phyloP scores from a whole-genome alignment of 2,113 vertebrate species.

The Anoura caudifer region DNA sequence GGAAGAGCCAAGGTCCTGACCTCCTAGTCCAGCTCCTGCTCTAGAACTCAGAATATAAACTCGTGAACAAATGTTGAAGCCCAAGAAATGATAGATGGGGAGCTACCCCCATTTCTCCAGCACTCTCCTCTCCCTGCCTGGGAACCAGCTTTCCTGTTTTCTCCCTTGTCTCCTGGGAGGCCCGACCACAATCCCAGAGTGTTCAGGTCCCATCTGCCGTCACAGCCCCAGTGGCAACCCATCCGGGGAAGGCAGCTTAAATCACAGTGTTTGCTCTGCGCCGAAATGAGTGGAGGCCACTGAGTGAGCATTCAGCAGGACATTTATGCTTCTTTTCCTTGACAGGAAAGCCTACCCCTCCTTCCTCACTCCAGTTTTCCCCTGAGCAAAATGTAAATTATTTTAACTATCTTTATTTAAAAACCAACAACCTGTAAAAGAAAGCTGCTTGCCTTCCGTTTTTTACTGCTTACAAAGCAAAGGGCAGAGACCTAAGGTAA shows the following conservation, averaged over 20 bases:
- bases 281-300: conserved; percentile 30
- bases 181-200: neutral
- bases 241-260: neutral
- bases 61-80: neutral
- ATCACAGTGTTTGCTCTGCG: conserved; percentile 19
- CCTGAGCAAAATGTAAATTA: conserved; percentile 71
- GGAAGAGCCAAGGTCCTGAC: neutral
- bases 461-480: conserved; percentile 54
- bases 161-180: neutral
- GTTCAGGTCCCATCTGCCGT: neutral
- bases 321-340: conserved; percentile 54
- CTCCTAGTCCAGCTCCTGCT: neutral
- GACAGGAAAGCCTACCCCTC: conserved; percentile 62
- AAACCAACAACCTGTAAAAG: conserved; percentile 63
- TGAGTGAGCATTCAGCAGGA: conserved; percentile 56
- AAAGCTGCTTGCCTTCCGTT: conserved; percentile 59
- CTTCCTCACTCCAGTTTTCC: conserved; percentile 37
- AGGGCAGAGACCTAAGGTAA: neutral
- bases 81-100: neutral
- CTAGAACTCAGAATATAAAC: neutral
- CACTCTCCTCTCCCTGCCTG: neutral
- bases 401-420: conserved; percentile 74
- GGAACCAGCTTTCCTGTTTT: neutral
- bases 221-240: neutral
- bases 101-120: neutral